These are phyloP conservation scores for Perognathus longimembris DNA, from an alignment of 2,113 vertebrate genomes.

Conservation along the genomic window DNA sequence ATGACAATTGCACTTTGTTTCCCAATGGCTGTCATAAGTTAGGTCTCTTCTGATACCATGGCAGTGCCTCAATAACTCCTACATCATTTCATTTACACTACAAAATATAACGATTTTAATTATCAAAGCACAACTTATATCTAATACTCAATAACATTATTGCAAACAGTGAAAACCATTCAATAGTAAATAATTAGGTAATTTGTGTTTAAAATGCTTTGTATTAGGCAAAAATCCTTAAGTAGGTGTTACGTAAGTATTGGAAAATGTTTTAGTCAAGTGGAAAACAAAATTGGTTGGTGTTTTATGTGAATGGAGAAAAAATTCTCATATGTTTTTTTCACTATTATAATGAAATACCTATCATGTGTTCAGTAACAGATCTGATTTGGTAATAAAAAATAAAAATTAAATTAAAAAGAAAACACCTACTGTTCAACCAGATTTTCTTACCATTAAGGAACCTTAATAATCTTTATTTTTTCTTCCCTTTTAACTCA, in stretches of 20 bases:
- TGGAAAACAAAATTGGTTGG: background rate
- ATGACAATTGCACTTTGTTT: too few species aligned
- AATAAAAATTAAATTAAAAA: too few species aligned
- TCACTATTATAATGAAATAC: background rate
- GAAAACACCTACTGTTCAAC: conserved; percentile 25
- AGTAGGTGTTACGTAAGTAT: background rate
- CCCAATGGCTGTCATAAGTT: conserved; percentile 88
- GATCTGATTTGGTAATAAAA: conserved; percentile 19
- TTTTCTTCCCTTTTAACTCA: background rate
- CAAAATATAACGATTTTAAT: background rate
- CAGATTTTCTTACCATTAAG: background rate
- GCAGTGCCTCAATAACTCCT: conserved; percentile 93
- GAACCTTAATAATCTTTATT: background rate
- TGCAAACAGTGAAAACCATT: background rate
- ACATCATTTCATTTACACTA: conserved; percentile 81
- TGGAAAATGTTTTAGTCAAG: conserved; percentile 22
- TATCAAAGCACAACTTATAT: background rate
- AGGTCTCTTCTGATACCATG: conserved; percentile 87
- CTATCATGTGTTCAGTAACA: background rate
- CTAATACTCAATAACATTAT: background rate
- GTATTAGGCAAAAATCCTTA: background rate
- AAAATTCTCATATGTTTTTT: background rate
- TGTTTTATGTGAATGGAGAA: background rate
- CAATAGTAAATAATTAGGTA: background rate
- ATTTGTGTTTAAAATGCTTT: background rate